phyloP scores from a whole-genome alignment of 92 coral and sea anemone genomes.

The Porites lobata region DNA sequence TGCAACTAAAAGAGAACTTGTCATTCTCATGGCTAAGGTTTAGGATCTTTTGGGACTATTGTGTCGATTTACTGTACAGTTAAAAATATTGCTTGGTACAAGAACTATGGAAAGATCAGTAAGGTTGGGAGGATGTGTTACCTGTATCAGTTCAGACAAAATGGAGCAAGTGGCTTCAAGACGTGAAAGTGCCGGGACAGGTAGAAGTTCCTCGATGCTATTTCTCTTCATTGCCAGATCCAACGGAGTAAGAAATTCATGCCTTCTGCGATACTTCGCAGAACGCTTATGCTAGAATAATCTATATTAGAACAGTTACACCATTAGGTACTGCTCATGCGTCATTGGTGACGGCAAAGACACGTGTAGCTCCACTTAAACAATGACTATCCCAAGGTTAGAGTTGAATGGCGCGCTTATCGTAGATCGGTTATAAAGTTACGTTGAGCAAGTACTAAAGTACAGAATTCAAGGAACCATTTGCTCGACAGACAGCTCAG shows the following conservation, averaged over 20 bases:
- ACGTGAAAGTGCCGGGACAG: neutral
- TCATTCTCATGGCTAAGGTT: neutral
- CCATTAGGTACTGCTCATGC: neutral
- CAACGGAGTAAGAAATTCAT: neutral
- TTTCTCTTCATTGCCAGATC: neutral
- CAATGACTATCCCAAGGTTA: neutral
- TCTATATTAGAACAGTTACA: neutral
- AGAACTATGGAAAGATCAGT: neutral
- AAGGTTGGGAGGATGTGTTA: neutral
- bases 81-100: neutral
- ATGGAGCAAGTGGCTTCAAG: neutral
- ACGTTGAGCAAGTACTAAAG: neutral
- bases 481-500: neutral
- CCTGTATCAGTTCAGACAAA: neutral
- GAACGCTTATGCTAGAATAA: neutral
- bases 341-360: neutral
- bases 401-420: neutral
- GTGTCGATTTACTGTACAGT: neutral
- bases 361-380: neutral
- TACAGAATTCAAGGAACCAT: neutral
- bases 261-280: neutral
- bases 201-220: neutral
- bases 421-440: neutral
- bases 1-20: neutral
- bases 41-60: neutral